Percentiles rank a stretch among this genome's conserved stretches.
These are phyloP conservation scores for Cyphomyrus plagiostoma DNA, from an alignment of 2,113 vertebrate species.

Conservation along the genomic window DNA sequence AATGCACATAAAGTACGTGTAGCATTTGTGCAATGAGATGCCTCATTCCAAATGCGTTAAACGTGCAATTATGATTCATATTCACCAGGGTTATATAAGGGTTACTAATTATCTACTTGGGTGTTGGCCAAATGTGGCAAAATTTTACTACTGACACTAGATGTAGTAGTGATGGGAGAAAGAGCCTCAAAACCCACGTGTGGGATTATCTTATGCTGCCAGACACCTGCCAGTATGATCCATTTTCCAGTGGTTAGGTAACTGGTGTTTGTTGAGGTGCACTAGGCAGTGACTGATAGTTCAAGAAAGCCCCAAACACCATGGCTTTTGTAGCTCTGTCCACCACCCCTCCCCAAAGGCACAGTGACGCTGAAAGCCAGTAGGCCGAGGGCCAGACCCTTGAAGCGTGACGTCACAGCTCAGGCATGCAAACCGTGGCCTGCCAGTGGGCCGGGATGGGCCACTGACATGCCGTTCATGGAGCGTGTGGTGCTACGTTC, in stretches of 20 bases:
- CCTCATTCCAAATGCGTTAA: neutral
- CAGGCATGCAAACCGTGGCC: too few species aligned
- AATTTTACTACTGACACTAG: neutral
- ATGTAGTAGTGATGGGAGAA: neutral
- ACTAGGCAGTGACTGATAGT: neutral
- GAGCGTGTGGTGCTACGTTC: neutral
- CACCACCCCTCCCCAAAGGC: neutral
- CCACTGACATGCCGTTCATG: neutral
- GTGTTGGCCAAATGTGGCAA: neutral
- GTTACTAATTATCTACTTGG: neutral
- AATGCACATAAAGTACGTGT: neutral
- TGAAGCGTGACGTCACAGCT: neutral
- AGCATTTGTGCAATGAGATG: neutral
- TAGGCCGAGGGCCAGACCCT: neutral
- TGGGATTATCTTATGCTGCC: neutral
- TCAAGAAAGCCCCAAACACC: neutral
- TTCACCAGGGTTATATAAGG: neutral
- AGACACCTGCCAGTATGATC: neutral
- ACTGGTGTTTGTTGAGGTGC: neutral
- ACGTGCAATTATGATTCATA: neutral
- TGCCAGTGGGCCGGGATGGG: neutral
- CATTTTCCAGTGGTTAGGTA: neutral
- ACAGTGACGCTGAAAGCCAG: neutral
- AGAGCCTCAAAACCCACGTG: neutral
- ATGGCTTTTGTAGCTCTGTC: neutral